These are phyloP conservation scores for Poecile montanus DNA, from an alignment of 2,797 vertebrate genomes.

Conservation along the genomic window DNA sequence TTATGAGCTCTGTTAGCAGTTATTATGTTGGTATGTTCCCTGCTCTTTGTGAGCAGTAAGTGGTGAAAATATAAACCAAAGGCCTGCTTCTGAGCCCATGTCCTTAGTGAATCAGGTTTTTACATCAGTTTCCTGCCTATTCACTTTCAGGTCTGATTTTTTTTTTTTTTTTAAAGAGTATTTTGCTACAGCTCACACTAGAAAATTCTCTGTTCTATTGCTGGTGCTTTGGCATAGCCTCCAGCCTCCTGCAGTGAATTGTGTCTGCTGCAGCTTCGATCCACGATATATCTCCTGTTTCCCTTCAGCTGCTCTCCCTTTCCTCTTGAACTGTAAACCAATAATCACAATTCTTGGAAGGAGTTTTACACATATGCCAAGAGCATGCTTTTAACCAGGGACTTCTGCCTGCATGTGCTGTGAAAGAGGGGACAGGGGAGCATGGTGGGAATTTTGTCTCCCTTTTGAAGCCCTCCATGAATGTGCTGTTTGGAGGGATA, in stretches of 20 bases:
- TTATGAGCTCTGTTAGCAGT: neutral
- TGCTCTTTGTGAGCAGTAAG: neutral
- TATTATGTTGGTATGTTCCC: neutral
- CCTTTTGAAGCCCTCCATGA: neutral
- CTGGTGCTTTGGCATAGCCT: neutral
- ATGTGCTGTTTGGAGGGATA: neutral
- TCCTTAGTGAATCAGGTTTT: neutral
- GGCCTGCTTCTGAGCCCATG: neutral
- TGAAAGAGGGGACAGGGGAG: neutral
- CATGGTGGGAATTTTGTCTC: neutral
- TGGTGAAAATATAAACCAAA: neutral
- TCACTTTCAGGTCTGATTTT: neutral
- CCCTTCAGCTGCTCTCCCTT: neutral
- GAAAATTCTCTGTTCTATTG: neutral
- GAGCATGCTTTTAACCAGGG: neutral
- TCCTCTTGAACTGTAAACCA: neutral
- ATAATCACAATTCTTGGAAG: neutral
- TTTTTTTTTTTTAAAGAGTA: neutral
- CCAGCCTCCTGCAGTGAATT: neutral
- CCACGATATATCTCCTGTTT: neutral
- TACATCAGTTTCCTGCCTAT: neutral
- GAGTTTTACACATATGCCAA: neutral
- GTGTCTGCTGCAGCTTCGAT: neutral
- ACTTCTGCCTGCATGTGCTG: neutral
- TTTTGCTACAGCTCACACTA: neutral